Evolutionary conservation across 2,113 vertebrate species (phyloP).

Genomic region (Lates calcarifer): DNA sequence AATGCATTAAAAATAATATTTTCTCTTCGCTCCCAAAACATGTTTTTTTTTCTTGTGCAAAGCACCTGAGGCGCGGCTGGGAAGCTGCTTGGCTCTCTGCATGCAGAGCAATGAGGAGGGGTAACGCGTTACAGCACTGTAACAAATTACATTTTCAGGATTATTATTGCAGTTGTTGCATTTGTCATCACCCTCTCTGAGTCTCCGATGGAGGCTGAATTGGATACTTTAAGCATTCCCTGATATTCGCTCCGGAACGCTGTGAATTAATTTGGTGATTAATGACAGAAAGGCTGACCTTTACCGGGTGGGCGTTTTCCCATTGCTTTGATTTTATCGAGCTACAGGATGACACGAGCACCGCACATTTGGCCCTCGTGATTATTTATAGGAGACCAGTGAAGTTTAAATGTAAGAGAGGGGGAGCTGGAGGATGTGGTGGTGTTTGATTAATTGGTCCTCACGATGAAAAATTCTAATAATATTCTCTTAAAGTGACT

Average conservation of each 20-base stretch:
- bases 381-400: conserved; percentile 7
- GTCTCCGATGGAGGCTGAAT: conserved; percentile 9
- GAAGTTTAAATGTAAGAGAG: conserved; percentile 11
- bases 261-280: conserved; percentile 59
- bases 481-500: not conserved
- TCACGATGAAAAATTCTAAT: not conserved
- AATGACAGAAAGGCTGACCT: conserved; percentile 46
- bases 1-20: not conserved
- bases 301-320: conserved; percentile 28
- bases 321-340: conserved; percentile 51
- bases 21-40: not conserved
- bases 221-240: not conserved
- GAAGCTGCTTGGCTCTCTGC: not conserved
- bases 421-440: not conserved
- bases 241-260: conserved; percentile 17
- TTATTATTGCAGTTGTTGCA: conserved; percentile 45
- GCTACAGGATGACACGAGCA: conserved; percentile 22
- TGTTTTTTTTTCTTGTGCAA: not conserved
- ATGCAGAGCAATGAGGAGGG: not conserved
- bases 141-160: conserved; percentile 49
- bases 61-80: not conserved
- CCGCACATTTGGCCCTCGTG: not conserved
- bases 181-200: conserved; percentile 29
- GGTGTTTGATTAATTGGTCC: not conserved
- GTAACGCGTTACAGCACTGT: conserved; percentile 46